Evolutionary conservation across 1,140 invertebrate genomes (phyloP), one percentile per base, ranked within the genome.

Genomic region (Panagrolaimus sp.): DNA sequence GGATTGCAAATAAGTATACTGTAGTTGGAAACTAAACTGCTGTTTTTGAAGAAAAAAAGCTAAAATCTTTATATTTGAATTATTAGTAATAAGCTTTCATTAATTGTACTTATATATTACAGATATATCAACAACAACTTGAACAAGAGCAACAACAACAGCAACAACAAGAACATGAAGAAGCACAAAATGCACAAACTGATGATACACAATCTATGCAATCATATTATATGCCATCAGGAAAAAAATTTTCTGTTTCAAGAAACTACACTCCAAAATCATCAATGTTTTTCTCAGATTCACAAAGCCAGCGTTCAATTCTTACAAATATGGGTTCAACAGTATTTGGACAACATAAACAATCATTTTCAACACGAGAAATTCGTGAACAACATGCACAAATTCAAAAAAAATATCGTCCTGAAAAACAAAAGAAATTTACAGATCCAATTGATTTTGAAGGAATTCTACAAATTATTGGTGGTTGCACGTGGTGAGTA

Each of bases 381-480:
- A 80, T 81, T 25, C 71, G 79, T 4, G 79, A 81, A 63, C 79
- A 81, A 69, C 79, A 81, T 71, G 73, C 78, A 43, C 75, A 82
- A 66, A 74, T 79, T 23, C 81, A 77, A 31, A 78, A 77, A 44
- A 77, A 75, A 42, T 81, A 82, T 27, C 51, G 73, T 25, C 77
- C 74, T 9, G 69, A 64, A n/a, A 70, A 64, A 47, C 61, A 74
- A 44, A 63, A 74, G 31, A 68, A 80, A 46, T 77, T 74, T 51
- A 81, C 81, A 5, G 81, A 81, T 75, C 80, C 80, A 11, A 74
- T 80, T 46, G 78, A 80, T 63, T 80, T 80, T 46, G 78, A 80
- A 68, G 78, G 80, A 9, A 81, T 81, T 72, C 67, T 81, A 9
- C 78, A 81, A 63, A 82, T 81, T 27, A 81, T 81, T 67, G 80